Base-by-base conservation (phyloP, 2,797 vertebrate species). In the Pangasius macronema region DNA sequence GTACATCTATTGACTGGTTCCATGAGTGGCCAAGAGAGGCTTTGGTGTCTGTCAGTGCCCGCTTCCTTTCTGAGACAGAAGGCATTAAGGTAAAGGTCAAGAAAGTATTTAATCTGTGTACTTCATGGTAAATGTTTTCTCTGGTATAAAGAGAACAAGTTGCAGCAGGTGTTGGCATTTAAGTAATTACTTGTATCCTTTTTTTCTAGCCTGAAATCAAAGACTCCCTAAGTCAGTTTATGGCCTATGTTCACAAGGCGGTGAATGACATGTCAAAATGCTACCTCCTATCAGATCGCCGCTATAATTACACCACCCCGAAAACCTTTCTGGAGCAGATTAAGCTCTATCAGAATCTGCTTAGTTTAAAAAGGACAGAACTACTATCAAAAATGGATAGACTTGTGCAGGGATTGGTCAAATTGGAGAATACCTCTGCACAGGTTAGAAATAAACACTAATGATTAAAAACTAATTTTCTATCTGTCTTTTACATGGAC, bases 301-400 rank as follows among this genome's bases (percentile, higher is more conserved):
- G 96, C 72, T 96, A 95, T 18, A 97, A 96, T 86, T 96, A 96
- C 49, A 96, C 95, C 81, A 96, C 95, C 0, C 95, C 96, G 9
- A 96, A 96, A 85, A 96, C 95, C 83, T 97, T 96, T 82, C 91
- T 96, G 91, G 96, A 96, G 91, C 95, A 95, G 91, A 96, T 96
- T 89, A 96, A 95, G 5, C 95, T 96, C 4, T 96, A 96, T 88
- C 95, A 96, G 92, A 95, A 85, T 84, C 92, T 96, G 84, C 93
- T 96, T 30, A 67, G 89, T 0, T 93, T 86, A 82, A 96, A 96
- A 90, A 90, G 93, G 20, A 86, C 4, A 0, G 94, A 95, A 68
- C 93, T 96, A 11, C 87, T 90, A 0, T 91, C 93, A 91, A 96
- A 93, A 87, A 95, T 95, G 0, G 92, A 96, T 30, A 89, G 95